A percentile compares a stretch with the other conserved stretches of the same genome.
These are phyloP conservation scores for Uria lomvia DNA, from an alignment of 2,113 vertebrate species.

Conservation along the genomic window DNA sequence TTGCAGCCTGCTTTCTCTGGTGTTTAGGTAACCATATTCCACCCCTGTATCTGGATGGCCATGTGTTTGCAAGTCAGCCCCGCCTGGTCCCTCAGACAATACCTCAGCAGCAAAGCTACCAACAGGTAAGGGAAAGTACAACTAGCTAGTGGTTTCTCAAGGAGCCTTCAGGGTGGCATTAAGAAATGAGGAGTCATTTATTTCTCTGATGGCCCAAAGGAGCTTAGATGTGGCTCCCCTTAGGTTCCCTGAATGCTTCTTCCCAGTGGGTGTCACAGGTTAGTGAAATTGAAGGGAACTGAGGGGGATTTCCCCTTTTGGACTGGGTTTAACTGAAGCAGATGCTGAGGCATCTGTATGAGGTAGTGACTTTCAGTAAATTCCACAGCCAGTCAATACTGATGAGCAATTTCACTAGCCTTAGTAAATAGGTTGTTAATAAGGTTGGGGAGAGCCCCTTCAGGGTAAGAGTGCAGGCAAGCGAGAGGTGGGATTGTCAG, in stretches of 20 bases:
- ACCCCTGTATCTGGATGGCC: slow-evolving; percentile 94
- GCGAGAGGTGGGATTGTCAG: not conserved
- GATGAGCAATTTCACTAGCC: not conserved
- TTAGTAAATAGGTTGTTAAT: not conserved
- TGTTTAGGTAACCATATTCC: slow-evolving; percentile 90
- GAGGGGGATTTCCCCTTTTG: not conserved
- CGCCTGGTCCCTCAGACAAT: slow-evolving; percentile 91
- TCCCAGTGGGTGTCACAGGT: not conserved
- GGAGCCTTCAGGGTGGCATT: not conserved
- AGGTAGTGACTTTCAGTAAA: not conserved
- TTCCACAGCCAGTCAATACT: not conserved
- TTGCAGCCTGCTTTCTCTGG: not conserved
- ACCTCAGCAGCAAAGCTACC: slow-evolving; percentile 96
- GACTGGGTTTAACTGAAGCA: not conserved
- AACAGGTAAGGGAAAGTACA: slow-evolving; percentile 79
- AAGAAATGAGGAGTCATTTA: not conserved
- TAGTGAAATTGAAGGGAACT: not conserved
- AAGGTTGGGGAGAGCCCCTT: not conserved
- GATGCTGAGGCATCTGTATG: not conserved
- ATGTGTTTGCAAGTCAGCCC: slow-evolving; percentile 94
- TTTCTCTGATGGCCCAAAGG: not conserved
- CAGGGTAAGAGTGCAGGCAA: not conserved
- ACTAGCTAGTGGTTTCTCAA: not conserved
- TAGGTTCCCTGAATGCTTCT: not conserved
- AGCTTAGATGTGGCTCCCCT: not conserved